Evolutionary conservation across 2,888 invertebrate species (phyloP), one percentile per base, ranked within the genome.

Genomic region (Troides aeacus): DNA sequence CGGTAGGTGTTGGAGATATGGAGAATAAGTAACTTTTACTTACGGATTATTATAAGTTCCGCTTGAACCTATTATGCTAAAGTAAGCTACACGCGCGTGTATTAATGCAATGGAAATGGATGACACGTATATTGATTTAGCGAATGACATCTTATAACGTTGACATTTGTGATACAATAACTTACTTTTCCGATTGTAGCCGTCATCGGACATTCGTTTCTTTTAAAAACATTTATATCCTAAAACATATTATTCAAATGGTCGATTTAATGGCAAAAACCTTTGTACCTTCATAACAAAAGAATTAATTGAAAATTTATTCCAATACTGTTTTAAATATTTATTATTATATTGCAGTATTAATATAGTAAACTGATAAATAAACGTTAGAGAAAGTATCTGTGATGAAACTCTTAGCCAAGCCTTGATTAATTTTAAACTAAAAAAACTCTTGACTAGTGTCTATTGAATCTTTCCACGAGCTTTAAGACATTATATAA

Each of bases 1-100:
- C 81, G 79, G 77, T 80, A 76, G 74, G 75, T 76, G 71, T 77
- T 83, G 88, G 81, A n/a, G n/a, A n/a, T n/a, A n/a, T n/a, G n/a
- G n/a, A 83, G 88, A 81, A 89, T 89, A 82, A 86, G 84, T 88
- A 88, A 90, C 87, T 84, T 89, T 80, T 81, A 78, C 83, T 83
- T 76, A 83, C 80, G 71, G 80, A 83, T 82, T 83, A 84, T 83
- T 83, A 75, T 80, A 73, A 75, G 76, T 78, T 78, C 79, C 77
- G 80, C 78, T 82, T 84, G 81, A 82, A 81, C 81, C 79, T 77
- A 66, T 68, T 72, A 74, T 75, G 71, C 72, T 69, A 72, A 63
- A 63, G 23, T 62, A 42, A 58, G n/a, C 60, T 64, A 67, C 23
- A 59, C 63, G 58, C 57, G 56, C 6, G 17, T 46, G 21, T 70